Percentiles rank a stretch among this genome's conserved stretches.
phyloP scores from a whole-genome alignment of 2,888 invertebrate species.

The Orthosia cruda region DNA sequence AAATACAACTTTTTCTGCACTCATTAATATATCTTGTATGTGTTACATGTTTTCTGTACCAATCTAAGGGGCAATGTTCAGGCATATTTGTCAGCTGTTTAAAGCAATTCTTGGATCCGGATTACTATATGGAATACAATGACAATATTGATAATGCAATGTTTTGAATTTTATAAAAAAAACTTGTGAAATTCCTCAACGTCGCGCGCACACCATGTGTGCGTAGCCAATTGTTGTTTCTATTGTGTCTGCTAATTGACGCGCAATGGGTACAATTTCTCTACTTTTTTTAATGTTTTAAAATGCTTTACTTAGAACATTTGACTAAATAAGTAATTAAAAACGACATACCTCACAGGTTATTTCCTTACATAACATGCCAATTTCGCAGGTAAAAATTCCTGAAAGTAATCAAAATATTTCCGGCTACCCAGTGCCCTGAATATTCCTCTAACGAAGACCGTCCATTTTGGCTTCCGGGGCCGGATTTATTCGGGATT shows the following conservation, averaged over 20 bases:
- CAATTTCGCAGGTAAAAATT: slow-evolving; percentile 31
- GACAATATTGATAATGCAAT: not conserved
- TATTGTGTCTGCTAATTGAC: no score
- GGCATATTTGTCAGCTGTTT: not conserved
- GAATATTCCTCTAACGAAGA: slow-evolving; percentile 47
- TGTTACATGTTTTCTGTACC: no score
- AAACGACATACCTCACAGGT: slow-evolving; percentile 1
- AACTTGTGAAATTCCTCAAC: not conserved
- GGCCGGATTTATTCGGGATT: slow-evolving; percentile 56
- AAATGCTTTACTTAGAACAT: not conserved
- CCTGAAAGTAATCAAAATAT: slow-evolving; percentile 49
- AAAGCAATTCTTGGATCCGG: not conserved
- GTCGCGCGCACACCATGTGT: no score
- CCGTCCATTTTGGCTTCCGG: slow-evolving; percentile 42
- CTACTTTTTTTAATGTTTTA: not conserved
- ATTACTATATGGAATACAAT: not conserved
- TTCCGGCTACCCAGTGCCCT: slow-evolving; percentile 21
- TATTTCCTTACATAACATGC: slow-evolving; percentile 20
- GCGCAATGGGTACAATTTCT: no score
- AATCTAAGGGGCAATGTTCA: not conserved
- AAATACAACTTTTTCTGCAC: no score
- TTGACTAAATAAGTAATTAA: not conserved
- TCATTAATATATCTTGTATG: no score
- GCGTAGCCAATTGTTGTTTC: no score
- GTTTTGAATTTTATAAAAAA: no score